Evolutionary conservation across 2,888 invertebrate species (phyloP), one percentile per base, ranked within the genome.

Genomic region (Drosophila kanekoi): DNA sequence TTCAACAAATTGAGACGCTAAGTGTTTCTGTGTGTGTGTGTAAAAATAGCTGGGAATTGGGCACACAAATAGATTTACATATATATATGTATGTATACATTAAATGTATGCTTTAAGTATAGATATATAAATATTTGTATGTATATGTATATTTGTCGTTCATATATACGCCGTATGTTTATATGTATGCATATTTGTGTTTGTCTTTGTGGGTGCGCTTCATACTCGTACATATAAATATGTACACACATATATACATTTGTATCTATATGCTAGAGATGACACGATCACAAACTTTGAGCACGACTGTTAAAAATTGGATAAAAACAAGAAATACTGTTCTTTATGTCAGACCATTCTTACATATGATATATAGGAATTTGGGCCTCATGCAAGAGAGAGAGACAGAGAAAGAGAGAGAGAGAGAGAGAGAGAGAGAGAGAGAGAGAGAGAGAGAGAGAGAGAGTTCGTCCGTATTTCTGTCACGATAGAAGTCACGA

Each of bases 31-130:
- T 53, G 28, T 28, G 41, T 53, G 40, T 74, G 52, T 65, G 57
- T 75, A 75, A 44, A 75, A 75, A 72, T 75, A 75, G 76, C 66
- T 67, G 54, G 23, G 59, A 58, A 54, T 60, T 58, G 64, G 65
- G 44, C 52, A 32, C 48, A 59, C 45, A 58, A 44, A 64, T 51
- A 45, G 38, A 56, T 18, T 43, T 66, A 53, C 48, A 66, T 5
- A 52, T 16, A 44, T 14, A 37, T 23, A 54, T 1, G 51, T 3
- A 45, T 32, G 52, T 2, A 45, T 28, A 54, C n/a, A 60, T 6
- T 11, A 38, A 14, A 33, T 33, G 23, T 18, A 28, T 38, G 5
- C n/a, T 43, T 14, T 37, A 44, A 33, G 35, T 47, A 4, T 57
- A 38, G 32, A 48, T 32, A 58, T 4, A 51, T 49, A 13, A 4